A percentile compares a stretch with the other conserved stretches of the same genome.
phyloP scores from a whole-genome alignment of 30 jellyfish, hydroid and myxozoan species.

The Turritopsis dohrnii region DNA sequence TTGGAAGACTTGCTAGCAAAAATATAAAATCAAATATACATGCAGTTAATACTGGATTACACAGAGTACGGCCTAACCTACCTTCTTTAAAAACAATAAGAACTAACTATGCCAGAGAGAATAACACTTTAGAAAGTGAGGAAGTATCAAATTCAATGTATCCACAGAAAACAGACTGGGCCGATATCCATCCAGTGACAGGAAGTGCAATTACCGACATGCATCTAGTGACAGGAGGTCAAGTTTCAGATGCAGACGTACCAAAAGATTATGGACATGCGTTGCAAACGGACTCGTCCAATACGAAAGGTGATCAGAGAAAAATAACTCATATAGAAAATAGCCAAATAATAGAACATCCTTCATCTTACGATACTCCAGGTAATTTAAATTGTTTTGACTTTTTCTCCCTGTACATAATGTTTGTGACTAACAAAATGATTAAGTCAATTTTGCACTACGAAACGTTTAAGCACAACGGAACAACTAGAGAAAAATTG shows the following conservation, averaged over 20 bases:
- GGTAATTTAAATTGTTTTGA: no score
- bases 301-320: background rate
- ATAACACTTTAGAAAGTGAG: background rate
- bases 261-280: background rate
- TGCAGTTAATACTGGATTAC: background rate
- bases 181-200: conserved; percentile 20
- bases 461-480: no score
- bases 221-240: background rate
- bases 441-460: no score
- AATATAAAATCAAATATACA: background rate
- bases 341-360: background rate
- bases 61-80: background rate
- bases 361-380: background rate
- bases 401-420: no score
- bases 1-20: background rate
- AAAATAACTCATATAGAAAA: background rate
- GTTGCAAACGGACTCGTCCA: background rate
- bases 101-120: background rate
- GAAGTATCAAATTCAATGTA: conserved; percentile 15
- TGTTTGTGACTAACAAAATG: no score
- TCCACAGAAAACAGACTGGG: conserved; percentile 37
- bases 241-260: background rate
- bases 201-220: no score
- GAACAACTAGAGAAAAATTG: no score
- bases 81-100: background rate